Percentiles rank a stretch among this genome's conserved stretches.
These are phyloP conservation scores for Pantherophis vulpinus DNA, from an alignment of 2,797 vertebrate species.

Conservation along the genomic window DNA sequence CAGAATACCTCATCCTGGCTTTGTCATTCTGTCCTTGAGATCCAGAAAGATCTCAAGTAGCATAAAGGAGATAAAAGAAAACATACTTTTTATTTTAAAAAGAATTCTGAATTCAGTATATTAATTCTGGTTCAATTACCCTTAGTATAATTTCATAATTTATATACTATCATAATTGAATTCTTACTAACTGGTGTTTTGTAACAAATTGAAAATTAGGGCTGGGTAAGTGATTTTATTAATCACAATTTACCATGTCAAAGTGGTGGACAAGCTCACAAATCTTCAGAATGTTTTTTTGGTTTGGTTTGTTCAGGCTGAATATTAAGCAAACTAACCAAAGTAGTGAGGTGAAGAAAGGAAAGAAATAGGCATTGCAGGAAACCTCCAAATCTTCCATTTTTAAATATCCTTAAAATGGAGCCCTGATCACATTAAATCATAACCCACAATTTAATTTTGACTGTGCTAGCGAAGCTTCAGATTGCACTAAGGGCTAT, in stretches of 20 bases:
- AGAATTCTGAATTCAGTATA: background rate
- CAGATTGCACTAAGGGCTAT: background rate
- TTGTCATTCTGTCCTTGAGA: background rate
- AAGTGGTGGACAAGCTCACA: no score
- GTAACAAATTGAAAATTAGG: background rate
- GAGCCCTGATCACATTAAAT: background rate
- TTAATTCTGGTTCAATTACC: background rate
- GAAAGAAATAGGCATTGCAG: background rate
- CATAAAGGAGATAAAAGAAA: background rate
- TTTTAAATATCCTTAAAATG: background rate
- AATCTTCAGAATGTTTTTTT: background rate
- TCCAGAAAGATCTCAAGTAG: background rate
- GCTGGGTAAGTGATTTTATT: background rate
- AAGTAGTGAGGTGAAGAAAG: background rate
- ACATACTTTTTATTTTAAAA: background rate
- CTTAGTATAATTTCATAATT: background rate
- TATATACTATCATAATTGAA: background rate
- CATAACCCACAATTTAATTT: background rate
- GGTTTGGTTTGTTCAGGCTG: background rate
- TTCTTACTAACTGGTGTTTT: background rate
- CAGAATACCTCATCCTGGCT: background rate
- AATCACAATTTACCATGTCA: background rate
- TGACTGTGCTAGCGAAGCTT: background rate
- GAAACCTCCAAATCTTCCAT: background rate
- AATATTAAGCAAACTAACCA: background rate